Conservation (phyloP, 2,113 vertebrate species). For the Herpetotheres cachinnans region DNA sequence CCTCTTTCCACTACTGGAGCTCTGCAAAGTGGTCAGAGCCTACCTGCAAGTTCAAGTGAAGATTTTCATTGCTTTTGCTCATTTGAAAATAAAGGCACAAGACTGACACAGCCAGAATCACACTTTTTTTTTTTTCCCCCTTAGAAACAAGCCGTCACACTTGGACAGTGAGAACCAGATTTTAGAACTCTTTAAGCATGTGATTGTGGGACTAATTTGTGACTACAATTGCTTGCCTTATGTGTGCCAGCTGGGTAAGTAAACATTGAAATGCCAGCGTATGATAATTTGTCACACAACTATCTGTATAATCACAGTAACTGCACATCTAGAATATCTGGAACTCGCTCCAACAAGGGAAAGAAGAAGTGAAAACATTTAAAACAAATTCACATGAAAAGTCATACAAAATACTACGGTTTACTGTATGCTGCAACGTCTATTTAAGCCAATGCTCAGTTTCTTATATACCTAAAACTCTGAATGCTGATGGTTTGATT, state of each 20-base stretch:
- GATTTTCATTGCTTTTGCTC: not conserved
- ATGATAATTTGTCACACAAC: not conserved
- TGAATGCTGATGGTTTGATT: slow-evolving; percentile 14
- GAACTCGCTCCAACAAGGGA: not conserved
- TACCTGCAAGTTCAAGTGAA: not conserved
- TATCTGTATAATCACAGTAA: not conserved
- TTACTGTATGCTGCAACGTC: not conserved
- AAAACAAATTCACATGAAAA: not conserved
- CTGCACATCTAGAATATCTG: not conserved
- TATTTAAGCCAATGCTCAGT: not conserved
- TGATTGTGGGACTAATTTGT: not conserved
- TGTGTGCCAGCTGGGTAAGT: not conserved
- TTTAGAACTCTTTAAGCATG: not conserved
- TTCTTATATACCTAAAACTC: not conserved
- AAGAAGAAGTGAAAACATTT: not conserved
- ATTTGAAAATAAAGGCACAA: not conserved
- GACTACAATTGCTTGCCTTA: not conserved
- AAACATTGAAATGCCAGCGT: not conserved
- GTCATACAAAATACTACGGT: not conserved
- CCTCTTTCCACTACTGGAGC: not conserved
- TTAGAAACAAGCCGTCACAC: not conserved
- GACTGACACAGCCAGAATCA: not conserved
- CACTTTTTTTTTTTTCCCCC: not conserved
- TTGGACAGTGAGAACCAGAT: not conserved
- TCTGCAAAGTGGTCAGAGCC: not conserved